A percentile compares a stretch with the other conserved stretches of the same genome.
Conservation (phyloP, 2,797 vertebrate species). For the Chelon labrosus region DNA sequence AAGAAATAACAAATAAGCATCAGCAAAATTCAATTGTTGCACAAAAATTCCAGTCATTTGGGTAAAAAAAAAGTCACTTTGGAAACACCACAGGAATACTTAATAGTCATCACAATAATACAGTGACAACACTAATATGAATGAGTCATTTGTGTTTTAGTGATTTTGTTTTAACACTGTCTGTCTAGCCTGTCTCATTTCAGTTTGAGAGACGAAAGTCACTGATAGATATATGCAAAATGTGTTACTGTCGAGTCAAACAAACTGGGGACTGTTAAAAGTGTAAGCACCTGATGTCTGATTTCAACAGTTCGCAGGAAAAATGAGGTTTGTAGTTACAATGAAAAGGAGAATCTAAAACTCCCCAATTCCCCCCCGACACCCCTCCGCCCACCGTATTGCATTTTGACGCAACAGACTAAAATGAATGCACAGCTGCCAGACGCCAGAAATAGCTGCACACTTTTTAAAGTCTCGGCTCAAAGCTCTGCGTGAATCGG, state of each 20-base stretch:
- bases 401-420: slow-evolving; percentile 1
- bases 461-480: slow-evolving; percentile 17
- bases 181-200: background rate
- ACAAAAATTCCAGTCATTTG: background rate
- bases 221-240: background rate
- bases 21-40: background rate
- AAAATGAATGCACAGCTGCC: slow-evolving; percentile 50
- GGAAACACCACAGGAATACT: background rate
- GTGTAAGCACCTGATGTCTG: background rate
- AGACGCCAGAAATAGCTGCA: slow-evolving; percentile 63
- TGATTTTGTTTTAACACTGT: background rate
- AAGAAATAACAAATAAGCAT: background rate
- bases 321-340: background rate
- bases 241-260: background rate
- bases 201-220: background rate
- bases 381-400: background rate
- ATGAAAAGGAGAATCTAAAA: slow-evolving; percentile 1
- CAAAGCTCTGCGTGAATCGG: slow-evolving; percentile 20
- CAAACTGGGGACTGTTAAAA: background rate
- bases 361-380: slow-evolving; percentile 12
- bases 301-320: background rate
- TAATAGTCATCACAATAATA: background rate
- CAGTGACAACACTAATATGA: background rate
- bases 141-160: background rate
- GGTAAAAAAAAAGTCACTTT: background rate